Evolutionary conservation across 2,113 vertebrate genomes (phyloP).

Genomic region (Eretmochelys imbricata): DNA sequence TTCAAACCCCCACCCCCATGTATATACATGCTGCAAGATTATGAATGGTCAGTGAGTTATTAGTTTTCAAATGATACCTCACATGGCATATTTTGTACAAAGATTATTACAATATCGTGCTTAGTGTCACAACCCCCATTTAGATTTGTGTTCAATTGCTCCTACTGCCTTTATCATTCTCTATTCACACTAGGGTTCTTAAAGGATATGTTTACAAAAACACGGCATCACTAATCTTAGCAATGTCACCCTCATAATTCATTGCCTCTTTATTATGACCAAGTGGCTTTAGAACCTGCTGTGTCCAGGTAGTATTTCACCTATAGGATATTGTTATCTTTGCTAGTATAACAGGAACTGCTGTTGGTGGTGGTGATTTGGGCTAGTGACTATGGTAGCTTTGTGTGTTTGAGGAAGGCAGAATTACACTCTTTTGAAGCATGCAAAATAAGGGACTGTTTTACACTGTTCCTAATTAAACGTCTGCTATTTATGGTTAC

Average conservation of each 20-base stretch:
- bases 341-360: not conserved
- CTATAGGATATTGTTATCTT: not conserved
- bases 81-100: not conserved
- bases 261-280: no score
- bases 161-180: not conserved
- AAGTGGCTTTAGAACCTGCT: not conserved
- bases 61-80: not conserved
- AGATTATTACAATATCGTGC: not conserved
- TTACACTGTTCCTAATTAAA: not conserved
- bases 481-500: not conserved
- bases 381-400: not conserved
- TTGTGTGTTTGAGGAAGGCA: not conserved
- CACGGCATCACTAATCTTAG: not conserved
- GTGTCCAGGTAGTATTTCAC: not conserved
- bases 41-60: no score
- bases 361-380: not conserved
- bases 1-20: no score
- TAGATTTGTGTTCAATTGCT: not conserved
- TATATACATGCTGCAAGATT: no score
- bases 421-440: not conserved
- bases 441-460: not conserved
- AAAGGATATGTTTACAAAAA: not conserved
- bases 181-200: not conserved
- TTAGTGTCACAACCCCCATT: not conserved
- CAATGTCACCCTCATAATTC: not conserved